A percentile compares a stretch with the other conserved stretches of the same genome.
Conservation (phyloP, 1,140 invertebrate species). For the Trichogramma pretiosum region DNA sequence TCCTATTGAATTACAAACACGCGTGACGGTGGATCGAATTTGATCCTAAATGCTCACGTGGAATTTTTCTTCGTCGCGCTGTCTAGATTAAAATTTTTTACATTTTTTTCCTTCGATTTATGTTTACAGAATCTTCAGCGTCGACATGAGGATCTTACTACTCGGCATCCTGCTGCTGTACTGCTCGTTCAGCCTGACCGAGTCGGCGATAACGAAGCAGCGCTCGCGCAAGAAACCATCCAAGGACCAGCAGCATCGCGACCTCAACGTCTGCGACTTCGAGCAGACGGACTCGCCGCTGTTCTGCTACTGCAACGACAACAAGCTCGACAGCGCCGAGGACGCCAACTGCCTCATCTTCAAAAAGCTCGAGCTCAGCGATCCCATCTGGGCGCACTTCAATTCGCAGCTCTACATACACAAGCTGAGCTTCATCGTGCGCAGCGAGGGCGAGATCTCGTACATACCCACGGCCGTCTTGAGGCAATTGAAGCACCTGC, state of each 20-base stretch:
- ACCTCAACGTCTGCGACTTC: conserved; percentile 44
- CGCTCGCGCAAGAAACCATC: conserved; percentile 27
- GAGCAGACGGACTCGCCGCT: conserved; percentile 33
- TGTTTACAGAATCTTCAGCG: background rate
- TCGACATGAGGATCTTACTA: conserved; percentile 15
- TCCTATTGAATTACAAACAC: background rate
- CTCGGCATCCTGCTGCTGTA: conserved; percentile 23
- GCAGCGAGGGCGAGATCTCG: conserved; percentile 53
- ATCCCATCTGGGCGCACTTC: conserved; percentile 62
- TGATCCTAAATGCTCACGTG: background rate
- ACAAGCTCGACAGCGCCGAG: conserved; percentile 32
- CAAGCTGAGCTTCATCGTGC: conserved; percentile 60
- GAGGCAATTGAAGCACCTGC: conserved; percentile 54
- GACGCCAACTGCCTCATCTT: conserved; percentile 57
- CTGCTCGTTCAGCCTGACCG: conserved; percentile 9
- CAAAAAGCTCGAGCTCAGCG: conserved; percentile 51
- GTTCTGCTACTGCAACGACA: conserved; percentile 43
- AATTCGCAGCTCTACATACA: conserved; percentile 58
- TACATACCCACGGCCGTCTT: conserved; percentile 62
- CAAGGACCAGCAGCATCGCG: conserved; percentile 24
- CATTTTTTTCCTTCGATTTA: too few relatives aligned
- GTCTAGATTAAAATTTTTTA: too few relatives aligned
- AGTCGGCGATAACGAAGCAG: conserved; percentile 21
- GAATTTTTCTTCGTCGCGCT: too few relatives aligned
- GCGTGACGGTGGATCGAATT: background rate